Base-by-base conservation (phyloP, 2,113 vertebrate species). In the Numida meleagris region DNA sequence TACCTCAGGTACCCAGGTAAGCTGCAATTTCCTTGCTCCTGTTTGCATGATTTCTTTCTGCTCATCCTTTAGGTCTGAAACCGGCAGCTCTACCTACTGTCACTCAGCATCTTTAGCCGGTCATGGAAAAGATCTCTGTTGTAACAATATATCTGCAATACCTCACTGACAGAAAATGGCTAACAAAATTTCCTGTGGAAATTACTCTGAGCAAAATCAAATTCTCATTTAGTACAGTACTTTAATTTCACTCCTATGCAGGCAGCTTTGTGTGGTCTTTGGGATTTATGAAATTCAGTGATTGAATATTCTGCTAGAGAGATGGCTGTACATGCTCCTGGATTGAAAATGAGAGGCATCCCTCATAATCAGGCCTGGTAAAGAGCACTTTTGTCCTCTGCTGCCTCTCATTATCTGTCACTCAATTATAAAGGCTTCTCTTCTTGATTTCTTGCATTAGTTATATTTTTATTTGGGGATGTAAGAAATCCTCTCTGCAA, bases 151-250 rank as follows among this genome's bases (percentile, higher is more conserved):
- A 67, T 29, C 55, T 78, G 25, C 14, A 70, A 66, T 45, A 45
- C 25, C 93, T 91, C 68, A 78, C 51, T n/a, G 33, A 31, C 80
- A 83, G 80, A 92, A 93, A 58, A 59, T 21, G 7, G 42, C 46
- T 73, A 42, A 74, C 65, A 88, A 58, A 42, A 59, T 77, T 63
- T 90, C 67, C 75, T 59, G 42, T 74, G 74, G 82, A 90, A 88
- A 78, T 82, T 71, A 68, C 46, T 92, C 23, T 46, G 61, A 42
- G 95, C 46, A 83, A 88, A 95, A 93, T 80, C 82, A 86, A 90
- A 80, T 80, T 91, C 82, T 89, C 63, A 74, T 53, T 91, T 93
- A 65, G 80, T 70, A 55, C 42, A 51, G 51, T 65, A 81, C 81
- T 61, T 74, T 91, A 94, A 91, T 91, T 93, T 80, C 46, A 34